Conservation (phyloP, 37 sponge, comb jelly and placozoan species). For the Dysidea cf. avara region DNA sequence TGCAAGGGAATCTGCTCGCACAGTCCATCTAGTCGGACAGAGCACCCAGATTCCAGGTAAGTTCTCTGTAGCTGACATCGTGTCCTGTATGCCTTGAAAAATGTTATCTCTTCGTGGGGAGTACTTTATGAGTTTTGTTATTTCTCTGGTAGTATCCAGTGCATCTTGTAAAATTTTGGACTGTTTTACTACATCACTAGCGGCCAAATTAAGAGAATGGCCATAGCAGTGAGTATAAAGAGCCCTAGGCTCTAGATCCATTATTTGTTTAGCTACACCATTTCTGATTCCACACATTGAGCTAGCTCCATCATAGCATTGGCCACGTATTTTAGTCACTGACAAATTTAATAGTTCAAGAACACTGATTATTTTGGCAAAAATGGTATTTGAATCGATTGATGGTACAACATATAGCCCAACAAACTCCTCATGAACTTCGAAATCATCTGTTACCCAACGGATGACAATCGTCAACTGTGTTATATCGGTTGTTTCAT, state of each 20-base stretch:
- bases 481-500: conserved; percentile 35
- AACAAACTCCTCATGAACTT: conserved; percentile 14
- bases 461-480: conserved; percentile 58
- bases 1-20: conserved; percentile 57
- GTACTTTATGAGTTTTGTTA: conserved; percentile 64
- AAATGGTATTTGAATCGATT: no score
- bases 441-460: conserved; percentile 50
- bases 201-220: conserved; percentile 69
- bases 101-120: conserved; percentile 68
- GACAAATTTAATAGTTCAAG: no score
- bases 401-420: no score
- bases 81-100: conserved; percentile 50
- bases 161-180: no score
- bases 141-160: conserved; percentile 59
- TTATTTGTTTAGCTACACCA: conserved; percentile 61
- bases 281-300: conserved; percentile 56
- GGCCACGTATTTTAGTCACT: no score
- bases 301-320: conserved; percentile 75
- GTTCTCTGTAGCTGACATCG: conserved; percentile 58
- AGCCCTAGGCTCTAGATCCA: conserved; percentile 58
- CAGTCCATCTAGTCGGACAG: conserved; percentile 75
- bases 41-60: conserved; percentile 43
- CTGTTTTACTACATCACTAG: conserved; percentile 70
- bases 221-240: no score
- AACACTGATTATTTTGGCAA: no score